Base-by-base conservation (phyloP, 2,797 vertebrate species). In the Coendou prehensilis region DNA sequence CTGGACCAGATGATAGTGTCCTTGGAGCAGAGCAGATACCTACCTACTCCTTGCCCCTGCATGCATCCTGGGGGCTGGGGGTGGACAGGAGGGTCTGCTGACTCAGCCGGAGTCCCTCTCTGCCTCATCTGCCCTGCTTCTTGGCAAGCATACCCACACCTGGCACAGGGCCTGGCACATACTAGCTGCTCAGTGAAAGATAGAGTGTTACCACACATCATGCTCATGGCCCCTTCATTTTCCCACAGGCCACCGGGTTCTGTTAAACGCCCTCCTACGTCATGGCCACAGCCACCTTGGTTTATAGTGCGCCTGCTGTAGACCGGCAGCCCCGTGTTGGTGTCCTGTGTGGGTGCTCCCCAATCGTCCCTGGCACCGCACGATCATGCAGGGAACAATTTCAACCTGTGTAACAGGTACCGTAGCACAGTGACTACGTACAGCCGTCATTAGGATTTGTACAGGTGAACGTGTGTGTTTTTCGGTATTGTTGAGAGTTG, bases 131-230 rank as follows among this genome's bases (percentile, higher is more conserved):
- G 78, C 6, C 30, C 18, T 57, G 84, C n/a, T 28, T 28, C 11
- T 50, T 76, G 73, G 73, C 23, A 50, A 47, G 73, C 45, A 47
- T 17, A 6, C 45, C 73, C 41, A 76, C 23, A 28, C 11, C 37
- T 45, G 71, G 41, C 71, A 26, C 57, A 3, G 10, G 69, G 69
- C 37, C 71, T 47, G 41, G 71, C 71, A 75, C 45, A 28, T 15
- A 14, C 23, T 15, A 15, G 23, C 45, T 50, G 73, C 73, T 30
- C 9, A 28, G 26, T 11, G 69, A 52, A 33, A 4, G 64, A 50
- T 7, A 33, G 47, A 59, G 59, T 0, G 5, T 0, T 5, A 2
- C 18, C 1, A 10, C 8, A 10, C 14, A 22, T 54, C 0, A 0
- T 1, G 37, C 37, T 41, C 37, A 9, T 18, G 37, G 33, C 4